phyloP scores from a whole-genome alignment of 2,888 invertebrate species.

The Drosophila prostipennis region DNA sequence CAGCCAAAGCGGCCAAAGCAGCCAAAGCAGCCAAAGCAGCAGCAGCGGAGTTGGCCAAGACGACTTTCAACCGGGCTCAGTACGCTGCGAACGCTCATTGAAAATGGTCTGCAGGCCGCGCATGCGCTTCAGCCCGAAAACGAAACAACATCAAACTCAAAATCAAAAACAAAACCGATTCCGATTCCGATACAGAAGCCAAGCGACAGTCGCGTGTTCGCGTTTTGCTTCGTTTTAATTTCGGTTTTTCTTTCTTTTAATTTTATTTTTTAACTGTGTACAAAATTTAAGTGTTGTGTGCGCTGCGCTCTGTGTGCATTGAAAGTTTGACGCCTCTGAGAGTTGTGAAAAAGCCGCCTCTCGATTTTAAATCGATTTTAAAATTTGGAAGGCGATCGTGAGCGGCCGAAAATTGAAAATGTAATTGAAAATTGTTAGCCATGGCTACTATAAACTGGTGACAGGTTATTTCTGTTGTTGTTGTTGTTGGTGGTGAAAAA shows the following conservation, averaged over 20 bases:
- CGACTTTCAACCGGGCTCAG: conserved; percentile 53
- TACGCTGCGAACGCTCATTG: conserved; percentile 74
- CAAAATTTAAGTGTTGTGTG: not conserved
- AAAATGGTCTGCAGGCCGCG: conserved; percentile 76
- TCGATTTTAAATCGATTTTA: conserved; percentile 14
- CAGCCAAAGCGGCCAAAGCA: conserved; percentile 12
- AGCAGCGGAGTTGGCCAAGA: conserved; percentile 20
- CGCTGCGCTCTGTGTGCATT: conserved; percentile 28
- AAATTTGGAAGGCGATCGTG: conserved; percentile 21
- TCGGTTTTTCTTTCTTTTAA: conserved; percentile 15
- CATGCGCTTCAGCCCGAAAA: conserved; percentile 51
- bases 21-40: conserved; percentile 13
- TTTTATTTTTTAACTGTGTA: conserved; percentile 22
- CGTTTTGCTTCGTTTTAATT: conserved; percentile 38
- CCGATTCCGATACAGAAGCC: conserved; percentile 10
- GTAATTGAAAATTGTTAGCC: conserved; percentile 59
- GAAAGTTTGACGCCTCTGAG: conserved; percentile 44
- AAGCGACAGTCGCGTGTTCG: conserved; percentile 38
- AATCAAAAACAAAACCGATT: not conserved
- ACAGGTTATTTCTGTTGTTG: not conserved
- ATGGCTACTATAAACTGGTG: conserved; percentile 6
- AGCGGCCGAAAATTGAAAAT: conserved; percentile 50
- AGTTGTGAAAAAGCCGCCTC: conserved; percentile 42
- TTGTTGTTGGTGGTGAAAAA: not conserved
- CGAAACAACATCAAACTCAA: conserved; percentile 8